These are phyloP conservation scores for Heliopora coerulea DNA, from an alignment of 92 coral and sea anemone genomes.

Conservation along the genomic window DNA sequence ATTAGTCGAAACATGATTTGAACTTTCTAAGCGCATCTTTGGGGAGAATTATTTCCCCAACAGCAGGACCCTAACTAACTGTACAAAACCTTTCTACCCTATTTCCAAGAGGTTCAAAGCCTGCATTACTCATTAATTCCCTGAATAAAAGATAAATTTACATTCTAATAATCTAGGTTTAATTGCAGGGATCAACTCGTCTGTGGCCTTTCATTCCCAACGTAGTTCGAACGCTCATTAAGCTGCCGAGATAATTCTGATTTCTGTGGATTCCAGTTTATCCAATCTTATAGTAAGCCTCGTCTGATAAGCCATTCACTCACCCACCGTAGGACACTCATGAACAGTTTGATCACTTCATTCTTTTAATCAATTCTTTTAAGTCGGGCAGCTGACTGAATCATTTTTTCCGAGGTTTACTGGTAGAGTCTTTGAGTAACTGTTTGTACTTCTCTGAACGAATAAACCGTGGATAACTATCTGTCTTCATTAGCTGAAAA, in stretches of 20 bases:
- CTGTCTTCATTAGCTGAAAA: constrained; percentile 96
- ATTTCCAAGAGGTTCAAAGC: no score
- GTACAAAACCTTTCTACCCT: background rate
- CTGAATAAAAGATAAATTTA: background rate
- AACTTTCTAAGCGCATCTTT: no score
- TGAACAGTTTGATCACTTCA: background rate
- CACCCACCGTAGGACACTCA: background rate
- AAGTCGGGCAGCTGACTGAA: background rate
- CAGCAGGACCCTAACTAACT: background rate
- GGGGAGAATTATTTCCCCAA: background rate
- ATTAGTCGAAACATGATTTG: no score
- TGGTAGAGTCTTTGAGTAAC: constrained; percentile 56
- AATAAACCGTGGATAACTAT: constrained; percentile 92
- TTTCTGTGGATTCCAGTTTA: background rate
- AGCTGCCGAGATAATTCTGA: background rate
- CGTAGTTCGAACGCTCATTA: background rate
- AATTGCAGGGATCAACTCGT: background rate
- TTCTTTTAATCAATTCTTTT: background rate
- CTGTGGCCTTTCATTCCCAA: background rate
- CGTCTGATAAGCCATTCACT: background rate
- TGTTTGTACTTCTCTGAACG: constrained; percentile 96
- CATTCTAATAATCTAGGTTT: background rate
- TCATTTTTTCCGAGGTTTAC: constrained; percentile 35
- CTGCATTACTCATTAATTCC: background rate
- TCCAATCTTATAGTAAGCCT: background rate